Conservation (phyloP, 2,888 invertebrate species). For the Thereva nobilitata region DNA sequence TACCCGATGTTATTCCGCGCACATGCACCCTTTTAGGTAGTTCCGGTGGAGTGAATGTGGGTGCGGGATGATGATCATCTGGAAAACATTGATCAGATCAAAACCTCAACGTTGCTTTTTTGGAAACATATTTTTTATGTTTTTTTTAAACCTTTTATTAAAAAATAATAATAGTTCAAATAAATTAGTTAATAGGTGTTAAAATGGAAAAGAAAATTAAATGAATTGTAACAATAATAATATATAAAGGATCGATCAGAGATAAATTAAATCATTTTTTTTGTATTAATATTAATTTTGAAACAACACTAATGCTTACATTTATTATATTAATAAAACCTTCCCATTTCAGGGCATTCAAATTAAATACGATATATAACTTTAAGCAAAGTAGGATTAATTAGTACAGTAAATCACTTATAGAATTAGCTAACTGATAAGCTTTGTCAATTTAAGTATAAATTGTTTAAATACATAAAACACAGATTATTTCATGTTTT, state of each 20-base stretch:
- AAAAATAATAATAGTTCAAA: conserved; percentile 40
- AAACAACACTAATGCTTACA: too few species aligned
- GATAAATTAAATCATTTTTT: conserved; percentile 14
- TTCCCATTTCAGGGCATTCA: too few species aligned
- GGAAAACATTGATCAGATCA: conserved; percentile 71
- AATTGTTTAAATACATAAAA: too few species aligned
- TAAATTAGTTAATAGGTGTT: conserved; percentile 42
- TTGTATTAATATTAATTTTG: not conserved
- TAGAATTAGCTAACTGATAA: too few species aligned
- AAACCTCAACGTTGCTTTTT: conserved; percentile 66
- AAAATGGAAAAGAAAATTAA: conserved; percentile 33
- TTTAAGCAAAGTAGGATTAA: too few species aligned
- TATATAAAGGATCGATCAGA: not conserved
- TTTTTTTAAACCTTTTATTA: conserved; percentile 42
- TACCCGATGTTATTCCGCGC: conserved; percentile 75
- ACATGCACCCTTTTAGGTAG: conserved; percentile 98
- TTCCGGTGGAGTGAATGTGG: conserved; percentile 98
- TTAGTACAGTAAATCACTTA: too few species aligned
- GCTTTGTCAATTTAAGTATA: too few species aligned
- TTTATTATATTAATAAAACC: too few species aligned
- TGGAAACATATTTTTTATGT: conserved; percentile 43
- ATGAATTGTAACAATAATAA: conserved; percentile 7
- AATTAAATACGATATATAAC: too few species aligned
- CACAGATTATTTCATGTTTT: too few species aligned
- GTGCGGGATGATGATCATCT: conserved; percentile 97